Percentiles rank a stretch among this genome's conserved stretches.
These are phyloP conservation scores for Typhlichthys eigenmanni DNA, from an alignment of 2,797 vertebrate species.

Conservation along the genomic window DNA sequence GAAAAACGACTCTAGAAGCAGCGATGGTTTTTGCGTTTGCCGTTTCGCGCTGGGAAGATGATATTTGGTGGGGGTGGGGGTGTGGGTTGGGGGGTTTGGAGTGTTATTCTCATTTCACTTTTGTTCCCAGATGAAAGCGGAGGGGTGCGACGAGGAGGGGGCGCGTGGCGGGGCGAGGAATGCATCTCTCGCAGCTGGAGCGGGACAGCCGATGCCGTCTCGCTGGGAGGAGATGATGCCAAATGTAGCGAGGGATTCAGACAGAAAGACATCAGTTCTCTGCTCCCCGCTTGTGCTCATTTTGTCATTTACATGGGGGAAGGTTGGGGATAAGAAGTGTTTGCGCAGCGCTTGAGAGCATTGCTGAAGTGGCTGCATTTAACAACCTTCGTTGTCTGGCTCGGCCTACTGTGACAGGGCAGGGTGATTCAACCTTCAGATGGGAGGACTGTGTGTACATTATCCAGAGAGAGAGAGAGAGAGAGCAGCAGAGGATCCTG, in stretches of 20 bases:
- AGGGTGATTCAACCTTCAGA: conserved; percentile 4
- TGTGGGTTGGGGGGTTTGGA: conserved; percentile 17
- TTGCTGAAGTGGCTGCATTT: conserved; percentile 5
- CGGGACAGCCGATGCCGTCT: conserved; percentile 33
- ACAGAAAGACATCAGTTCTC: conserved; percentile 13
- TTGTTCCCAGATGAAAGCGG: conserved; percentile 35
- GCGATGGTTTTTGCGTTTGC: conserved; percentile 1
- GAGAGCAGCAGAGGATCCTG: conserved; percentile 19
- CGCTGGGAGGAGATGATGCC: conserved; percentile 38
- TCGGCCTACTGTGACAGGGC: neutral
- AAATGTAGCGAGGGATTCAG: conserved; percentile 34
- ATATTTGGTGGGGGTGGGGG: conserved; percentile 10
- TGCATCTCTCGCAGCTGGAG: conserved; percentile 31
- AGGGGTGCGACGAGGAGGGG: conserved; percentile 17
- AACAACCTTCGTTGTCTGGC: neutral
- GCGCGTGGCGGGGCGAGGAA: conserved; percentile 10
- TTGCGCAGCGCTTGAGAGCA: neutral
- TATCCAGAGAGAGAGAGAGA: conserved; percentile 1
- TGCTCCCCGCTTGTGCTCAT: conserved; percentile 6
- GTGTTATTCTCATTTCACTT: conserved; percentile 17
- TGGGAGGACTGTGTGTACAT: neutral
- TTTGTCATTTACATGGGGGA: conserved; percentile 14
- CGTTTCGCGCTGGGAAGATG: conserved; percentile 26
- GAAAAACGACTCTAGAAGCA: neutral
- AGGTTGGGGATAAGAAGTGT: neutral